phyloP scores from a whole-genome alignment of 2,113 vertebrate genomes.

The Dryoscopus gambensis region DNA sequence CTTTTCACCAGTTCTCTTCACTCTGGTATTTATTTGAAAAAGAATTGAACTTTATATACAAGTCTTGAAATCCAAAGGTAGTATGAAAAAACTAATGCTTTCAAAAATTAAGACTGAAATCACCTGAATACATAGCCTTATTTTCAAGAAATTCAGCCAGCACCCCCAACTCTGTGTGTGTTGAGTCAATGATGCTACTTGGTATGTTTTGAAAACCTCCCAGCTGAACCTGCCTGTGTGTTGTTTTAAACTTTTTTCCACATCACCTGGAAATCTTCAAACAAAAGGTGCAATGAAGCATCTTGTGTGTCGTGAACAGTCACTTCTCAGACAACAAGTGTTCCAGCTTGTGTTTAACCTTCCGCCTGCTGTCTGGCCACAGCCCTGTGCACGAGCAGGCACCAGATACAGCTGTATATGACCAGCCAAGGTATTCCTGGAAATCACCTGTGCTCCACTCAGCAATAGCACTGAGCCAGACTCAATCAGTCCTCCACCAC shows the following conservation, averaged over 20 bases:
- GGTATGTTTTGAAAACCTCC: neutral
- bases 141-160: neutral
- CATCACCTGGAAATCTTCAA: neutral
- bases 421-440: neutral
- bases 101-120: neutral
- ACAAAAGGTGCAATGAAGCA: neutral
- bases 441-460: neutral
- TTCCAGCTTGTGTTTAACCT: neutral
- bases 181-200: neutral
- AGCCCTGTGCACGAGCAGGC: neutral
- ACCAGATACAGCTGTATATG: neutral
- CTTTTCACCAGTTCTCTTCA: neutral
- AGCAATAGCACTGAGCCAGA: neutral
- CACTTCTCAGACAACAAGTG: neutral
- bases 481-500: neutral
- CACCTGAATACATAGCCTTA: neutral
- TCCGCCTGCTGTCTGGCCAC: neutral
- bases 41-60: neutral
- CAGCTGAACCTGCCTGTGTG: neutral
- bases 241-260: neutral
- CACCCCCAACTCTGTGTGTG: neutral
- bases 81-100: neutral
- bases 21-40: neutral
- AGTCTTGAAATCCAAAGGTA: neutral
- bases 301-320: neutral